These are phyloP conservation scores for Halcyon senegalensis DNA, from an alignment of 2,113 vertebrate species.

Conservation along the genomic window DNA sequence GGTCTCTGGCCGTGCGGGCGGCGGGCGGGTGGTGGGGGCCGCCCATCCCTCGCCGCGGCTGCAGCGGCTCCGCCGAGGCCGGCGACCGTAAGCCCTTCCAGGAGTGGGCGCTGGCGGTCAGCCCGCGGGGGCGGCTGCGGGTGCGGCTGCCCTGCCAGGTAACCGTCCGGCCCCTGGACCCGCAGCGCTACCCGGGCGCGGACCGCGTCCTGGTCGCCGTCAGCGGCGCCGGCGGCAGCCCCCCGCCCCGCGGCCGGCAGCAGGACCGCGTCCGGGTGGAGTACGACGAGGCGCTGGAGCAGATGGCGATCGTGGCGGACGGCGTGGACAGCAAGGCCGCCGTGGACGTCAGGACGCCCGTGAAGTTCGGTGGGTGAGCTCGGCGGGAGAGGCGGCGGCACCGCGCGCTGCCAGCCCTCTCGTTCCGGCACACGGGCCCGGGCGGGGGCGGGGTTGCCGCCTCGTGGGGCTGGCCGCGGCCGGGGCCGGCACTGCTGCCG, in stretches of 20 bases:
- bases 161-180: slow-evolving; percentile 82
- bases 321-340: slow-evolving; percentile 65
- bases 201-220: slow-evolving; percentile 81
- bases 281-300: slow-evolving; percentile 79
- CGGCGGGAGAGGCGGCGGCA: background rate
- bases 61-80: background rate
- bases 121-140: slow-evolving; percentile 81
- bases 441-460: rapidly evolving
- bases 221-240: slow-evolving; percentile 42
- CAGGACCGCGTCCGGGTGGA: slow-evolving; percentile 73
- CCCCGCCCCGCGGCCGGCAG: background rate
- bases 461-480: rapidly evolving
- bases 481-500: background rate
- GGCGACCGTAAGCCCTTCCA: slow-evolving; percentile 25
- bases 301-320: slow-evolving; percentile 76
- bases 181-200: slow-evolving; percentile 76
- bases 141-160: slow-evolving; percentile 83
- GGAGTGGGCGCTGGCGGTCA: slow-evolving; percentile 81
- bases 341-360: slow-evolving; percentile 82
- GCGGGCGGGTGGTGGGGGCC: background rate
- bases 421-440: background rate
- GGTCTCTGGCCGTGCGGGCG: background rate
- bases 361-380: slow-evolving; percentile 84
- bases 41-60: background rate
- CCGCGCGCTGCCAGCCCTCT: background rate